A percentile compares a stretch with the other conserved stretches of the same genome.
These are phyloP conservation scores for Phrynocephalus versicolor DNA, from an alignment of 2,113 vertebrate species.

Conservation along the genomic window DNA sequence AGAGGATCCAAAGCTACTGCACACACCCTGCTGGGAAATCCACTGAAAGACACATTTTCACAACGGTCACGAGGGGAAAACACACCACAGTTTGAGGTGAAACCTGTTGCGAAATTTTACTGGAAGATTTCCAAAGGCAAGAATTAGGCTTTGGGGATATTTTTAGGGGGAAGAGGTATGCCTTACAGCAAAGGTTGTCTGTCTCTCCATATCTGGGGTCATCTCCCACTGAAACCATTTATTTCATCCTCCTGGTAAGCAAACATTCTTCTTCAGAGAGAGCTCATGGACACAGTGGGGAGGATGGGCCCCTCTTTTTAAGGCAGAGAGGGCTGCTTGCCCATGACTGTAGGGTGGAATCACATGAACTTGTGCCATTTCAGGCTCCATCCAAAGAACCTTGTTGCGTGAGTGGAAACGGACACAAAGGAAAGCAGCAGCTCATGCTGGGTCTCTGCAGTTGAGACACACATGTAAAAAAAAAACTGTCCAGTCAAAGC, in stretches of 20 bases:
- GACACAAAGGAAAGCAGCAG: fast-evolving
- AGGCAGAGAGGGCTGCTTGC: neutral
- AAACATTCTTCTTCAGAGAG: neutral
- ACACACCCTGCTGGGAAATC: neutral
- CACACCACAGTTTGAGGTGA: neutral
- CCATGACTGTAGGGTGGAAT: neutral
- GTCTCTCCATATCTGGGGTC: neutral
- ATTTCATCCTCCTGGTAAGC: neutral
- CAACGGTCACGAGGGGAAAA: too few relatives aligned
- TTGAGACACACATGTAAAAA: neutral
- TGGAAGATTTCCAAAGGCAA: neutral
- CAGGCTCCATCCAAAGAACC: fast-evolving
- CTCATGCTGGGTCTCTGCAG: fast-evolving
- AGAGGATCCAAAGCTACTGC: neutral
- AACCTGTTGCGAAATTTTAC: neutral
- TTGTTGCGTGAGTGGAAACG: fast-evolving
- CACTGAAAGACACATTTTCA: neutral
- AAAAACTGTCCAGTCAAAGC: neutral
- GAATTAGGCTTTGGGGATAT: neutral
- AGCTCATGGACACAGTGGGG: neutral
- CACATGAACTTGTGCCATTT: fast-evolving
- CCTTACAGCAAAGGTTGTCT: neutral
- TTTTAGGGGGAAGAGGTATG: neutral
- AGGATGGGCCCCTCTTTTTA: neutral
- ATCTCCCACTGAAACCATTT: neutral